Percentiles rank a stretch among this genome's conserved stretches.
Conservation (phyloP, 2,113 vertebrate species). For the Oxygymnocypris stewartii region DNA sequence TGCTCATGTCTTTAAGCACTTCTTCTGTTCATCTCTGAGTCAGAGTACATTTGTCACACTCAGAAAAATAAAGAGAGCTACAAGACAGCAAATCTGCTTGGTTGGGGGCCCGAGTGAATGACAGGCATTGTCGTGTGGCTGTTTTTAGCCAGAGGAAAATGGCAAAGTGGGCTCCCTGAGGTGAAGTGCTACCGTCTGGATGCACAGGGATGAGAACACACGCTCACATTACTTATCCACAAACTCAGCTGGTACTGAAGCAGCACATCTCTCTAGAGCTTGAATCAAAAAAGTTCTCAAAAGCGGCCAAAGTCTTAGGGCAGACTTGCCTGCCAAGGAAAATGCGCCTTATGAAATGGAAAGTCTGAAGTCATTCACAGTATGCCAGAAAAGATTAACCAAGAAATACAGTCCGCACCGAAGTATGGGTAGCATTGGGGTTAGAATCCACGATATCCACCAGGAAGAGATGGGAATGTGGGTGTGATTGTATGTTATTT, state of each 20-base stretch:
- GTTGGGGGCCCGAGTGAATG: conserved; percentile 27
- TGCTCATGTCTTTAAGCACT: conserved; percentile 23
- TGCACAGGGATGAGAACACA: not conserved
- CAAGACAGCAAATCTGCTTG: conserved; percentile 46
- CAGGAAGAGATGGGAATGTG: conserved; percentile 12
- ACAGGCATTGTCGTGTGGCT: conserved; percentile 47
- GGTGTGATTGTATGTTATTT: conserved; percentile 46
- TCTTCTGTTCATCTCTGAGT: conserved; percentile 18
- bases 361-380: conserved; percentile 79
- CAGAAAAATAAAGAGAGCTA: conserved; percentile 32
- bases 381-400: conserved; percentile 67
- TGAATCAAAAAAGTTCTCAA: conserved; percentile 68
- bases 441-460: conserved; percentile 5
- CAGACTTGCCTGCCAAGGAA: conserved; percentile 71
- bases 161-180: conserved; percentile 39
- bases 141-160: conserved; percentile 47
- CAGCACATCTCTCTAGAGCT: conserved; percentile 64
- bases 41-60: conserved; percentile 43
- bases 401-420: conserved; percentile 60
- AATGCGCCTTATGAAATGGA: conserved; percentile 78
- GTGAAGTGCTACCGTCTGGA: conserved; percentile 27
- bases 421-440: conserved; percentile 58
- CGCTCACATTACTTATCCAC: conserved; percentile 38
- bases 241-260: conserved; percentile 53
- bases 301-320: conserved; percentile 70